Base-by-base conservation (phyloP, 2,113 vertebrate species). In the Petroica traversi region DNA sequence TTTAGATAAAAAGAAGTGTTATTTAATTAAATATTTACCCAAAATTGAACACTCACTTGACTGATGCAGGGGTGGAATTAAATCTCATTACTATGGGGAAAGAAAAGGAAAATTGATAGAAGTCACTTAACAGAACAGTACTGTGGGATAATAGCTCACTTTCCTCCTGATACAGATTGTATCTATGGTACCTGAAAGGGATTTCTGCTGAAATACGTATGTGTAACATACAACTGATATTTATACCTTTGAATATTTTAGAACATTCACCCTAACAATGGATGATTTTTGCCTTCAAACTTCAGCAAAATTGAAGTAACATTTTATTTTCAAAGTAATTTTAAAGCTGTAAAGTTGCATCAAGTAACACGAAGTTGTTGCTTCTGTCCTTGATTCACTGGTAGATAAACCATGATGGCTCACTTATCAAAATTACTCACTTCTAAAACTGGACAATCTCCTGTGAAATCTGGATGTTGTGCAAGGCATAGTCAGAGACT, bases 331-430 rank as follows among this genome's bases (percentile, higher is more conserved):
- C 33, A 33, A 61, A n/a, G 19, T 14, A 7, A 63, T 51, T 79
- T 57, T 22, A 38, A 73, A n/a, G 9, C 12, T 14, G 2, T 38
- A 34, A 33, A 62, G 6, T 8, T 36, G 33, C 0, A 0, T 38
- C 15, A 73, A 63, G 7, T n/a, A 9, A 38, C 38, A 26, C 38
- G 14, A 33, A 14, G 3, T 1, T 31, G 5, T 18, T 48, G 7
- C 3, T 36, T n/a, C 33, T 20, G 0, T 20, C 26, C 76, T 41
- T 51, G 8, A 26, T 45, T 80, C 33, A 25, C 29, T 45, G 14
- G 8, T 31, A 43, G 48, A 9, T 14, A 18, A 1, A 52, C 33
- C 12, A 8, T 4, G 14, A 48, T 11, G 38, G 20, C 26, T 54
- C 52, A 45, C 2, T 38, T 46, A 20, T 11, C 36, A 66, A 41